Percentiles rank a stretch among this genome's conserved stretches.
Conservation (phyloP, 92 coral and sea anemone species). For the Scolanthus callimorphus region DNA sequence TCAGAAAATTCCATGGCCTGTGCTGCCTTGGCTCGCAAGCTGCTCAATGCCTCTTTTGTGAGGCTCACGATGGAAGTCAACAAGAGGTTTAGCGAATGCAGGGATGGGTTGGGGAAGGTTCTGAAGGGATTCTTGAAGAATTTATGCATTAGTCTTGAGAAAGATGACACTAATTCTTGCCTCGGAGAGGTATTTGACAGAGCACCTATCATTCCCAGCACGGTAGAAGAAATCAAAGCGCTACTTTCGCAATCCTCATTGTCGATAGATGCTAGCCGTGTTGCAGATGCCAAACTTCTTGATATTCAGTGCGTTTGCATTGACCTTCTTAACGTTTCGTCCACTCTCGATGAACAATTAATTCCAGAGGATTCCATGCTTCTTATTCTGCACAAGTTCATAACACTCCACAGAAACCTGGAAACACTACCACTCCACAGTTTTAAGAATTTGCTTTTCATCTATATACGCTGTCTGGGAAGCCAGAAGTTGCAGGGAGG, state of each 20-base stretch:
- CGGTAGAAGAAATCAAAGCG: constrained; percentile 34
- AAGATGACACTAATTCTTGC: constrained; percentile 12
- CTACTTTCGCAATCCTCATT: constrained; percentile 58
- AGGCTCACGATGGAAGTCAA: constrained; percentile 71
- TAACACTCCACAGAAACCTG: constrained; percentile 49
- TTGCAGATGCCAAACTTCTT: constrained; percentile 62
- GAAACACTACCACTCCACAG: constrained; percentile 30
- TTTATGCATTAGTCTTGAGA: constrained; percentile 30
- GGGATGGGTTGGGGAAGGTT: constrained; percentile 28
- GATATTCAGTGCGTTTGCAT: constrained; percentile 67
- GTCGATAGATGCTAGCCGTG: constrained; percentile 26
- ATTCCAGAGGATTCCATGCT: constrained; percentile 46
- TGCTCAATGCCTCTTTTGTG: constrained; percentile 67
- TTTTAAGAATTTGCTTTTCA: constrained; percentile 39
- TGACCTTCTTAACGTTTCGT: constrained; percentile 65
- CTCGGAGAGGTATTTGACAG: constrained; percentile 6
- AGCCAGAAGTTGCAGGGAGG: constrained; percentile 10
- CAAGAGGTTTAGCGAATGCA: constrained; percentile 38
- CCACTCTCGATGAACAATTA: constrained; percentile 45
- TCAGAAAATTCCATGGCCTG: constrained; percentile 10
- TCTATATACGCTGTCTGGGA: constrained; percentile 44
- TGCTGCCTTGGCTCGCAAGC: constrained; percentile 58
- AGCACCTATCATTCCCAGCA: constrained; percentile 25
- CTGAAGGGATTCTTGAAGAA: constrained; percentile 45
- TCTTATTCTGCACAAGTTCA: constrained; percentile 49